A percentile compares a stretch with the other conserved stretches of the same genome.
Conservation (phyloP, 2,888 invertebrate species). For the Homarus gammarus region DNA sequence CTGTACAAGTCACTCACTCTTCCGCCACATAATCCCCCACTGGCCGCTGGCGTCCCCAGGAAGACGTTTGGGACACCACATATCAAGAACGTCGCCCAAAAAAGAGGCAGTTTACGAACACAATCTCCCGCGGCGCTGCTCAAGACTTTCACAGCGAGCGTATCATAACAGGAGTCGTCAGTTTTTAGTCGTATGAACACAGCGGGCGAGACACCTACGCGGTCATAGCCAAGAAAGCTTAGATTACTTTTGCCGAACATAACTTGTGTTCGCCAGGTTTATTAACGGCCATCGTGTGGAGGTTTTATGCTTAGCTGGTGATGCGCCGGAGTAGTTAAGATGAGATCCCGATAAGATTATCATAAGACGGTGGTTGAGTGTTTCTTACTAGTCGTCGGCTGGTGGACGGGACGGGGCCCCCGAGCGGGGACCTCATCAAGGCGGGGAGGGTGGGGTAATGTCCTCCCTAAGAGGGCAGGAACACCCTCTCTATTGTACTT, state of each 20-base stretch:
- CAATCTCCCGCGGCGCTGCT: no score
- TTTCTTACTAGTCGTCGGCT: not conserved
- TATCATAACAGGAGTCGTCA: not conserved
- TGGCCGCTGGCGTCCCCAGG: no score
- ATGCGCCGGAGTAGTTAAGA: slow-evolving; percentile 3
- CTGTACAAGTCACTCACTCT: not conserved
- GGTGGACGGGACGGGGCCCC: not conserved
- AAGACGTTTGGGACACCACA: no score
- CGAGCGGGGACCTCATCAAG: not conserved
- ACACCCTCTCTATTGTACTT: not conserved
- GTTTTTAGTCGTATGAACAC: not conserved
- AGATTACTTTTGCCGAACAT: not conserved
- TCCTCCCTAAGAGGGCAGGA: not conserved
- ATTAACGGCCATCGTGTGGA: not conserved
- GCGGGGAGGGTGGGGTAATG: not conserved
- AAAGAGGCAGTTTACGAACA: no score
- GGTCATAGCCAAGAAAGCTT: not conserved
- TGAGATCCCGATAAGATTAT: not conserved
- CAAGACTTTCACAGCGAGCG: not conserved
- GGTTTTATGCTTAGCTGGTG: not conserved
- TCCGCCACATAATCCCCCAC: not conserved
- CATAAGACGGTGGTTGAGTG: slow-evolving; percentile 3
- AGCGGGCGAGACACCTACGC: not conserved
- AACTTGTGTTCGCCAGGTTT: not conserved
- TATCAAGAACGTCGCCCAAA: no score